Evolutionary conservation across 1,140 invertebrate species (phyloP).

Genomic region (Cotesia vestalis): DNA sequence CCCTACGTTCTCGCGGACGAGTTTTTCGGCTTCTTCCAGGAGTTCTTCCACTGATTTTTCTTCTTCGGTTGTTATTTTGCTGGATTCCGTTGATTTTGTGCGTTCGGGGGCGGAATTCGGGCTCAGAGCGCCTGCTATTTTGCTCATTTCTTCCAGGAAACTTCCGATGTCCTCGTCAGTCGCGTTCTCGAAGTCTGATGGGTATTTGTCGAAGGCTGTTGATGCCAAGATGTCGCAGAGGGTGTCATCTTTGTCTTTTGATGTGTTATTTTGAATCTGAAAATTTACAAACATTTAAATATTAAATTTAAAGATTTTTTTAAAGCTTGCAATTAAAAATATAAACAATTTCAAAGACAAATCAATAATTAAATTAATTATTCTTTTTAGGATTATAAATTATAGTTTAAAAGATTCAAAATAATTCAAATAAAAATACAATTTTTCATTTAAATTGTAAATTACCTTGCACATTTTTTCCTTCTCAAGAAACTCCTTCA

Average conservation of each 20-base stretch:
- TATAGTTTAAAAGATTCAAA: too few relatives aligned
- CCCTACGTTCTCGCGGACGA: conserved; percentile 58
- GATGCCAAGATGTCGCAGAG: conserved; percentile 58
- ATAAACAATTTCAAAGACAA: too few relatives aligned
- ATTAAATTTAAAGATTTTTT: too few relatives aligned
- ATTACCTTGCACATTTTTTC: conserved; percentile 60
- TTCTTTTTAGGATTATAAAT: too few relatives aligned
- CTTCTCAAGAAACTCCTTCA: conserved; percentile 59
- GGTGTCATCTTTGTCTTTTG: conserved; percentile 56
- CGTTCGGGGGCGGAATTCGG: conserved; percentile 51
- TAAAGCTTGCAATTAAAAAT: too few relatives aligned
- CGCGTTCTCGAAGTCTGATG: conserved; percentile 62
- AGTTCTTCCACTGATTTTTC: conserved; percentile 61
- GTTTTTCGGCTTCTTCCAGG: conserved; percentile 59
- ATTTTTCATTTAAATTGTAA: background rate
- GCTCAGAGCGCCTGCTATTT: conserved; percentile 58
- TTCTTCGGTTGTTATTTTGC: conserved; percentile 52
- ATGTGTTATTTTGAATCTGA: conserved; percentile 48
- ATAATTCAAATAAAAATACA: too few relatives aligned
- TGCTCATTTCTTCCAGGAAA: conserved; percentile 63
- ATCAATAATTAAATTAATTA: too few relatives aligned
- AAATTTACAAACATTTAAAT: conserved; percentile 33
- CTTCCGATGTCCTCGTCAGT: conserved; percentile 63
- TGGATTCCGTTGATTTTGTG: conserved; percentile 46
- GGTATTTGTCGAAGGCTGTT: conserved; percentile 59